Percentiles rank a stretch among this genome's conserved stretches.
These are phyloP conservation scores for Ceriagrion tenellum DNA, from an alignment of 2,888 invertebrate genomes.

Conservation along the genomic window DNA sequence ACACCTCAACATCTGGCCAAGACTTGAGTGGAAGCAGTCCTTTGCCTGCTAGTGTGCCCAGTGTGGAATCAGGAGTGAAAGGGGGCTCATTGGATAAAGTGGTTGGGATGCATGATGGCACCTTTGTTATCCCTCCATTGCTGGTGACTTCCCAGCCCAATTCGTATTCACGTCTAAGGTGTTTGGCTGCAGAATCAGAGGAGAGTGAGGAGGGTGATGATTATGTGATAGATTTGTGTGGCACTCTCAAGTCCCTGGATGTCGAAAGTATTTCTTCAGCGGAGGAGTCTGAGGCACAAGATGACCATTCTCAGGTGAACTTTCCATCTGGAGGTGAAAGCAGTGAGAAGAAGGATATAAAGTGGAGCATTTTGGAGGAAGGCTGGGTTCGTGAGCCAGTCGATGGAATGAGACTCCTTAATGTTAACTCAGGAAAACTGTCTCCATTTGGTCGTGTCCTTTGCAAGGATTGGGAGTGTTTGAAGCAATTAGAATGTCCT, in stretches of 20 bases:
- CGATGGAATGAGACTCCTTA: neutral
- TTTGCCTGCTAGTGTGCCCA: neutral
- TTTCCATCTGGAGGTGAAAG: neutral
- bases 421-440: conserved; percentile 73
- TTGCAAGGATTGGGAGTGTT: conserved; percentile 76
- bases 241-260: conserved; percentile 35
- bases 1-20: neutral
- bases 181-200: neutral
- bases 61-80: neutral
- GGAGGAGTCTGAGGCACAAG: neutral
- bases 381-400: neutral
- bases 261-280: neutral
- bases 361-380: neutral
- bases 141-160: neutral
- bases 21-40: neutral
- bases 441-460: conserved; percentile 80
- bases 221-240: conserved; percentile 54
- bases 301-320: neutral
- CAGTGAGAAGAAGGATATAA: neutral
- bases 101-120: neutral
- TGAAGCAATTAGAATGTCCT: conserved; percentile 72
- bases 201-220: neutral
- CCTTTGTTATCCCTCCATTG: conserved; percentile 48
- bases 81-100: neutral
- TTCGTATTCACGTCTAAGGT: neutral